These are phyloP conservation scores for Neopipo cinnamomea DNA, from an alignment of 2,113 vertebrate species.

Conservation along the genomic window DNA sequence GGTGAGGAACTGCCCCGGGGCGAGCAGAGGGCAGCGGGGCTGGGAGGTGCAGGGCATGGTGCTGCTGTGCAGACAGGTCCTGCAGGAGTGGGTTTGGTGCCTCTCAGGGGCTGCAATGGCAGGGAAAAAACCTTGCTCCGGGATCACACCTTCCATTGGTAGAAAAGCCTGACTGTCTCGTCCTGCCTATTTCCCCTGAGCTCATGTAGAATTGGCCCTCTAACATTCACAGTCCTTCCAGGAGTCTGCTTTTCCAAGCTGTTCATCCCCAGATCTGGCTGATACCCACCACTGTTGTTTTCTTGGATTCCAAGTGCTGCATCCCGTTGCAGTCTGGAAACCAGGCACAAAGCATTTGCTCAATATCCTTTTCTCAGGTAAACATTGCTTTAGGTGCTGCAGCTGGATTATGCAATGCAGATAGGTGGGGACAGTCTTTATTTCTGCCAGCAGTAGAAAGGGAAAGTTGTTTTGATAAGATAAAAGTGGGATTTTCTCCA, in stretches of 20 bases:
- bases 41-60: background rate
- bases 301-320: background rate
- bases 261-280: background rate
- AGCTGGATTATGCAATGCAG: background rate
- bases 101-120: background rate
- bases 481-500: background rate
- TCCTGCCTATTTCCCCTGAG: background rate
- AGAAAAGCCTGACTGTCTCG: background rate
- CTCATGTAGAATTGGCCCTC: background rate
- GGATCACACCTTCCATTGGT: background rate
- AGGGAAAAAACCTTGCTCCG: background rate
- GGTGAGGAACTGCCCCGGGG: background rate
- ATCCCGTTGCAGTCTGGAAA: background rate
- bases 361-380: background rate
- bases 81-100: background rate
- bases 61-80: background rate
- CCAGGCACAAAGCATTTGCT: background rate
- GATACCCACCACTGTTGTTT: fast-evolving
- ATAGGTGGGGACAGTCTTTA: background rate
- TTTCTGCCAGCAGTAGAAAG: background rate
- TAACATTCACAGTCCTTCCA: background rate
- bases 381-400: background rate
- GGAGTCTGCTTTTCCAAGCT: background rate
- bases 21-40: fast-evolving
- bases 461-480: background rate